Base-by-base conservation (phyloP, 2,113 vertebrate genomes). In the Sterrhoptilus dennistouni region DNA sequence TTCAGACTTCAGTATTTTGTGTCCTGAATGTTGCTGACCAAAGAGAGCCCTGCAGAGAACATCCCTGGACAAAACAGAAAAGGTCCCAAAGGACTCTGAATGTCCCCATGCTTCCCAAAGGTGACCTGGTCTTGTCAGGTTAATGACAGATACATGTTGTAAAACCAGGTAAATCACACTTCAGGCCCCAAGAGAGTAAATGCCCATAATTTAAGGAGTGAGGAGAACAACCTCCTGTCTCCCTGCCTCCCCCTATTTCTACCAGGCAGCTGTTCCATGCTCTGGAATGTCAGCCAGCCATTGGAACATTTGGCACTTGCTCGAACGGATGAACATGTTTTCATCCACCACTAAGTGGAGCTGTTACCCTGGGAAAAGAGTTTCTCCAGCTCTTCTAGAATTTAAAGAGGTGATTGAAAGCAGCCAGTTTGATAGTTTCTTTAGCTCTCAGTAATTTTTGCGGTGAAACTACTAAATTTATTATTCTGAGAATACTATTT, bases 311-410 rank as follows among this genome's bases (percentile, higher is more conserved):
- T 11, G 40, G 11, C 7, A 27, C 45, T 72, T 19, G 56, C 49
- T 68, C 14, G 2, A 84, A 90, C 12, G n/a, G 22, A 38, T 77
- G 79, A 94, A 90, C 81, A 36, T 96, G 79, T 85, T 90, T 83
- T 36, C 45, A 90, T 86, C 92, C 68, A 94, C 98, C 98, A 97
- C 98, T 97, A 96, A 96, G 98, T 87, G 98, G 98, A 91, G 98
- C 98, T 98, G 35, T 97, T 95, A 97, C 87, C 71, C 96, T 90
- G 96, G 92, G 83, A 96, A 97, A 98, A 95, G 64, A 59, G 29
- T 77, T 91, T 75, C 85, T 64, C 81, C 2, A 9, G 1, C 2
- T 12, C 33, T n/a, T 25, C 14, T 35, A 68, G 53, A 14, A 59
- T 57, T 44, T 0, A 17, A 14, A 24, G 1, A 11, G 1, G 9